Evolutionary conservation across 2,797 vertebrate species (phyloP), one percentile per base, ranked within the genome.

Genomic region (Falco peregrinus): DNA sequence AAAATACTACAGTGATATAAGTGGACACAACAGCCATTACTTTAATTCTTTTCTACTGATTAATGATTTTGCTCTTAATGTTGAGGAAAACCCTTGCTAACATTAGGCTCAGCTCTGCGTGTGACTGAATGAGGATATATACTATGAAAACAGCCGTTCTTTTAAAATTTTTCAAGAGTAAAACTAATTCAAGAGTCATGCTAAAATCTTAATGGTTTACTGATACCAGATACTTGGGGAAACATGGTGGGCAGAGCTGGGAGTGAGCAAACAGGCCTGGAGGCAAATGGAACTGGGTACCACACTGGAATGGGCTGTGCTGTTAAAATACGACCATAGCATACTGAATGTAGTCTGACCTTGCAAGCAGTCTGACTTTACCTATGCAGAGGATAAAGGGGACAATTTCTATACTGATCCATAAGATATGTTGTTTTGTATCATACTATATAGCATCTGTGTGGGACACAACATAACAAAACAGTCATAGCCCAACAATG

Each of bases 181-280:
- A 68, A 93, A 60, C 41, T 28, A 11, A n/a, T 87, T 82, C 15
- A 19, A 65, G 64, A 75, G 5, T 45, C 11, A 1, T 12, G 21
- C 50, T 70, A 50, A 67, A 85, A 39, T 64, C 2, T 1, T n/a
- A 14, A 35, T 19, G 24, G 29, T 76, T 29, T 54, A 78, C 47
- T 0, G 0, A 41, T 39, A 24, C 3, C 33, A 12, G 59, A 73
- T 39, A 24, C 13, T 5, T 4, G 18, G 39, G 47, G 53, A 81
- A 84, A 63, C 15, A 17, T 12, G 25, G 50, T 3, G 10, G 51
- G 71, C 39, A 80, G 54, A 64, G 31, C 29, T 3, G 12, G 74
- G 51, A 56, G 43, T 33, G 73, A 45, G 35, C 7, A 37, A 75
- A 28, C 10, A 75, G 73, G 57, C 39, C 50, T 21, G 57, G 73